Evolutionary conservation across 2,797 vertebrate species (phyloP).

Genomic region (Sebastes goodei): DNA sequence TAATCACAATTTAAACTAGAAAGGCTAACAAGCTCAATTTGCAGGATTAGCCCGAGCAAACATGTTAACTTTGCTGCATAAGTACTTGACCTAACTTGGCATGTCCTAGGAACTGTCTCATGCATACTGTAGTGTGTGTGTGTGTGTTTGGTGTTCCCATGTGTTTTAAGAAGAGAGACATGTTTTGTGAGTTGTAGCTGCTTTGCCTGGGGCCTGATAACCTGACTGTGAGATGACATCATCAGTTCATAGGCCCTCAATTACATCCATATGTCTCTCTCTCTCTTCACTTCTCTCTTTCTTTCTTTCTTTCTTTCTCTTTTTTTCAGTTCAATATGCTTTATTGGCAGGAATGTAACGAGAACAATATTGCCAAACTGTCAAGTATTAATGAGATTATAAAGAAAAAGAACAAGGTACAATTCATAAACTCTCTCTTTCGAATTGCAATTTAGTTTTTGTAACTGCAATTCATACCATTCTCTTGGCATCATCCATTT

Average conservation of each 20-base stretch:
- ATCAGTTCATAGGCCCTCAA: constrained; percentile 74
- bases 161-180: constrained; percentile 58
- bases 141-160: constrained; percentile 24
- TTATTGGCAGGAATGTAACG: not conserved
- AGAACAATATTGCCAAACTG: not conserved
- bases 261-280: constrained; percentile 80
- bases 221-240: constrained; percentile 84
- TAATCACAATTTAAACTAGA: constrained; percentile 48
- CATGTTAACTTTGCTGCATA: constrained; percentile 29
- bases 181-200: constrained; percentile 73
- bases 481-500: not conserved
- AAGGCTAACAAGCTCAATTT: constrained; percentile 33
- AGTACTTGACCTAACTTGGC: constrained; percentile 12
- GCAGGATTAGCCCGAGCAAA: constrained; percentile 49
- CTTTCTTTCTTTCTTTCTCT: constrained; percentile 3
- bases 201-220: constrained; percentile 80
- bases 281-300: constrained; percentile 11
- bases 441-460: constrained; percentile 6
- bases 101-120: constrained; percentile 14
- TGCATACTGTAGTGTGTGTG: constrained; percentile 13
- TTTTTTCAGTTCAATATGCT: not conserved
- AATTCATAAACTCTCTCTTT: not conserved
- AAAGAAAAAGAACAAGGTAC: not conserved
- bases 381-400: not conserved
- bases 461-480: not conserved